Evolutionary conservation across 2,113 vertebrate genomes (phyloP), one percentile per base, ranked within the genome.

Genomic region (Diadophis punctatus): DNA sequence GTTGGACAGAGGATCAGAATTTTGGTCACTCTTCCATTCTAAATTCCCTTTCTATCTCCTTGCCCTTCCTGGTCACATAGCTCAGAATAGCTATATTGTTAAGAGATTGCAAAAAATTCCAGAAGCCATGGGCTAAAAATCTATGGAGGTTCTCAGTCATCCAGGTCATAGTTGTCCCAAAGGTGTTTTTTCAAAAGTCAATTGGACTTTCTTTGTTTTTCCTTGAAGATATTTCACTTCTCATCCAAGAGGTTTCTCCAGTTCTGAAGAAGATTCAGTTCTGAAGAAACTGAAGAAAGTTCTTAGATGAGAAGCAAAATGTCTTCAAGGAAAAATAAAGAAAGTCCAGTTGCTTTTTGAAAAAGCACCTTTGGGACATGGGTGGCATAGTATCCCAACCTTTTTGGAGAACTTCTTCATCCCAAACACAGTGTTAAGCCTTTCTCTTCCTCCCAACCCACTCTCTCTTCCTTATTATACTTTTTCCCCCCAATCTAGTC

Each of bases 401-500:
- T 80, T 80, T 18, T 18, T 80, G 18, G 18, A 80, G 34, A 34
- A 39, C 1, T 22, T 22, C 34, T 39, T 80, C 34, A 39, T 80
- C 8, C 18, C 34, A 39, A 80, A 80, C 34, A 80, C 74, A 80
- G n/a, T 39, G 34, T 80, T 80, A 20, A 39, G 18, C n/a, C 2
- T 74, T 39, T 39, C n/a, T 39, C 1, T 80, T 80, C 34, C 8
- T 39, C 34, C 34, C 18, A 80, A 39, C 34, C 18, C 34, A 43
- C 18, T 1, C 74, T 39, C 74, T 80, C 74, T 39, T 80, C 74
- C 34, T 80, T 8, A 39, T 39, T 39, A 22, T 80, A 80, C 18
- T 39, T 20, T 2, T 7, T 18, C 0, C 2, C 0, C 1, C 16
- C 16, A 74, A 16, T 74, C 7, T 16, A 3, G 8, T 80, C 34